Evolutionary conservation across 53 echinoderm and acorn worm genomes (phyloP), one percentile per base, ranked within the genome.

Genomic region (Zoroaster sp.): DNA sequence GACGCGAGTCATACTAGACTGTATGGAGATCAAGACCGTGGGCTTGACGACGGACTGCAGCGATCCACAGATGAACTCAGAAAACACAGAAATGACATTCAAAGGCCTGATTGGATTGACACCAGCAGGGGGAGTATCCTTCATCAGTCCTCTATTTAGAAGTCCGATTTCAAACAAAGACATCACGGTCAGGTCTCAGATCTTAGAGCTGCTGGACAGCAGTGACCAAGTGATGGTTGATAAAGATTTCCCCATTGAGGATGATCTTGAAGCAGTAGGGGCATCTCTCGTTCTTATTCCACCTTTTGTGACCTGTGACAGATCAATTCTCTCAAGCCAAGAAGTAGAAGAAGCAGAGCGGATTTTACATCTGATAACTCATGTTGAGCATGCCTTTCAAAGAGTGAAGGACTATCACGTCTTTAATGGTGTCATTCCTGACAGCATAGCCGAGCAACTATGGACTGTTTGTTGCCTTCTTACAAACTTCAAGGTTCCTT

Each of bases 381-480:
- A 54, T 38, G 59, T 78, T 2, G 32, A 31, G 54, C 59, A 53
- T 21, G 54, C 20, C 38, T 17, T 78, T 20, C 55, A 55, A 53
- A 44, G 78, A 33, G 25, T 55, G 10, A 37, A 20, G 20, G 78
- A 78, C 23, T 78, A 78, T 21, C 35, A 34, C n/a, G 53, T 78
- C 21, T 55, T 78, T 59, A 53, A 78, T 45, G 53, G 32, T 20
- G 23, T 55, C 4, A 40, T 78, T 49, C 78, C 78, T 1, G 15
- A 21, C 17, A 55, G 12, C 39, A 54, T 55, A 21, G 78, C 39
- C 21, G 45, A 37, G 37, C 78, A 78, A 78, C 35, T 78, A 21
- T 78, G 78, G 78, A 78, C 78, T 30, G 51, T 78, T 35, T 78
- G 78, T 59, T 78, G 78, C 40, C 78, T 78, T 36, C 78, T 78